Evolutionary conservation across 1,140 invertebrate species (phyloP), one percentile per base, ranked within the genome.

Genomic region (Liolophura sinensis): DNA sequence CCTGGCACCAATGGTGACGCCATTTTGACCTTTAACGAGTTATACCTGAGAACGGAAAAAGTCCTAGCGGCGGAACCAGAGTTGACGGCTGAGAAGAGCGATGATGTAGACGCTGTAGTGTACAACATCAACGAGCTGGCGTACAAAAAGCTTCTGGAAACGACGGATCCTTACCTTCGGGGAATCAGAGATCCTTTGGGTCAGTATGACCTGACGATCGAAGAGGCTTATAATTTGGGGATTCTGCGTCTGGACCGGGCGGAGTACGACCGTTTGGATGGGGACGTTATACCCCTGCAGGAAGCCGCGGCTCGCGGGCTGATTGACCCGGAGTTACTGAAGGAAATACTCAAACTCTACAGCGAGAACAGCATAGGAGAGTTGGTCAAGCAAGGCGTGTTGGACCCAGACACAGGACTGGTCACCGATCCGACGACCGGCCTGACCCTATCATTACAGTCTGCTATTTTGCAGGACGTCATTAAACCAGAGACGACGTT

Each of bases 291-390:
- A 6, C 90, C 90, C 18, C 86, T 98, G 16, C 92, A 93, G 86
- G 92, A 96, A 78, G 93, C 94, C 1, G 87, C 94, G 57, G 88
- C 88, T 65, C 86, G 90, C 22, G 93, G 94, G 62, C 89, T 93
- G 47, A 89, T 98, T 56, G 93, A 97, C 86, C 90, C 93, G 0
- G 90, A 94, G 81, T 93, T 93, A 12, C 93, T 92, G 18, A 72
- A 74, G 60, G 60, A 79, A 50, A 73, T 84, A 25, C 62, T 81
- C 5, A 70, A 77, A 24, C 73, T 72, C 6, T 82, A 80, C 62
- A 62, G 76, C 61, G 74, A 78, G 7, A 62, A 64, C 47, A 76
- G 73, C 60, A n/a, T 82, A 1, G 77, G 73, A 14, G 47, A 76
- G 18, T 57, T 79, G 25, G 87, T 97, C 3, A 87, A 91, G 60